Conservation (phyloP, 2,888 invertebrate species). For the Melolontha melolontha region DNA sequence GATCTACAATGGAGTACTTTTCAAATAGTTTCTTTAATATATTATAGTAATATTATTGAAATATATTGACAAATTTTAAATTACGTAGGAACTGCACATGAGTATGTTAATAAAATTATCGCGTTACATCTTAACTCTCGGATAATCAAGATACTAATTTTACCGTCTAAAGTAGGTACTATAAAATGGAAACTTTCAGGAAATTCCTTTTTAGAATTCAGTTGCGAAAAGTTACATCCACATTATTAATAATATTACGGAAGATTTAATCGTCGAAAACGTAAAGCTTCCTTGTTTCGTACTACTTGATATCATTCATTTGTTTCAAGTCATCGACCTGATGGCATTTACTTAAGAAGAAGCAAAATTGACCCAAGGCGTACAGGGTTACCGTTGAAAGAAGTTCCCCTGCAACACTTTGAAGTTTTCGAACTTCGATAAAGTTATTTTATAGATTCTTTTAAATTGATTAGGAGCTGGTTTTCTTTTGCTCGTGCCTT, state of each 20-base stretch:
- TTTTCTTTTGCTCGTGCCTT: neutral
- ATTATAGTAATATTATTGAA: too few relatives aligned
- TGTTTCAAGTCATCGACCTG: conserved; percentile 16
- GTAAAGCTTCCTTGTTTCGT: conserved; percentile 5
- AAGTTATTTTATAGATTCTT: conserved; percentile 1
- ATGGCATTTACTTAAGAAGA: conserved; percentile 11
- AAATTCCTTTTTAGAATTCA: conserved; percentile 7
- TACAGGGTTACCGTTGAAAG: neutral
- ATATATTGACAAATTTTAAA: too few relatives aligned
- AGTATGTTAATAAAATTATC: too few relatives aligned
- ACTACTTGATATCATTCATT: conserved; percentile 5
- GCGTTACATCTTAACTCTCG: too few relatives aligned
- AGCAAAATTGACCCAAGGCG: neutral
- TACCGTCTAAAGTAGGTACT: too few relatives aligned
- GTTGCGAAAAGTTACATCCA: conserved; percentile 10
- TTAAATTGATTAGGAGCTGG: conserved; percentile 15
- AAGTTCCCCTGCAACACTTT: neutral
- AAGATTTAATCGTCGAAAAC: neutral
- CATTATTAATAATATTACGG: conserved; percentile 21
- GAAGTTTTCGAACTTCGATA: conserved; percentile 1
- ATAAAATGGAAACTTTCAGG: neutral
- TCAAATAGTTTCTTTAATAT: too few relatives aligned
- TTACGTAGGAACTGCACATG: too few relatives aligned
- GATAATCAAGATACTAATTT: too few relatives aligned
- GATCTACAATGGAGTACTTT: too few relatives aligned